These are phyloP conservation scores for Lineus longissimus DNA, from an alignment of 1,140 invertebrate genomes.

Conservation along the genomic window DNA sequence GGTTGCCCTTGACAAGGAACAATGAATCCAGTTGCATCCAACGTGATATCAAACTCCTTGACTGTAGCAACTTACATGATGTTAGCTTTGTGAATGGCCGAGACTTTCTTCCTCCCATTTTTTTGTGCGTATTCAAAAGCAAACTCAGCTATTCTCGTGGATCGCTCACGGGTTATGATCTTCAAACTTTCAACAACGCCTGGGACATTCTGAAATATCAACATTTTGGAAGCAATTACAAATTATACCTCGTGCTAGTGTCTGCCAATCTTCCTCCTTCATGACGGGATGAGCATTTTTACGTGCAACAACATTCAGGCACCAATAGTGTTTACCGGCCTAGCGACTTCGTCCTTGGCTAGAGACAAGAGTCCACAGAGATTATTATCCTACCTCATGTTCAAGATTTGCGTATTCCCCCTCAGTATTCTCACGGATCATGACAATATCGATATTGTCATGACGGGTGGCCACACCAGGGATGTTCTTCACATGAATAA, in stretches of 20 bases:
- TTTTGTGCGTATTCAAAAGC: conserved; percentile 98
- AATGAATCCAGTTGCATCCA: too few relatives aligned
- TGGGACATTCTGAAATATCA: conserved; percentile 65
- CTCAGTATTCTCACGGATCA: conserved; percentile 97
- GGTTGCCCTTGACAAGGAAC: too few relatives aligned
- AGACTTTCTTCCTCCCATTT: conserved; percentile 77
- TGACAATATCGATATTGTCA: conserved; percentile 86
- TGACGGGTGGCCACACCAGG: conserved; percentile 87
- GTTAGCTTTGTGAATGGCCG: conserved; percentile 92
- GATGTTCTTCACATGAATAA: conserved; percentile 91
- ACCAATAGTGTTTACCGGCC: too few relatives aligned
- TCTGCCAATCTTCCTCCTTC: too few relatives aligned
- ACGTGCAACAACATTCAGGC: too few relatives aligned
- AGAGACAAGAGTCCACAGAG: not conserved
- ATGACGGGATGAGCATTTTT: too few relatives aligned
- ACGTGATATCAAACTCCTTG: too few relatives aligned
- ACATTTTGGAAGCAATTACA: too few relatives aligned
- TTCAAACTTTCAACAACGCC: conserved; percentile 97
- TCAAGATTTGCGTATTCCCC: conserved; percentile 98
- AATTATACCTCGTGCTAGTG: too few relatives aligned
- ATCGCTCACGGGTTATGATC: conserved; percentile 90
- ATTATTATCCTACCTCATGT: conserved; percentile 66
- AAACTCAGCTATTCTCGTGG: conserved; percentile 94
- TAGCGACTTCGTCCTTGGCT: too few relatives aligned
- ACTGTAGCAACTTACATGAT: conserved; percentile 67